Percentiles rank a stretch among this genome's conserved stretches.
These are phyloP conservation scores for Megaustenia siamemsis DNA, from an alignment of 2,888 invertebrate genomes.

Conservation along the genomic window DNA sequence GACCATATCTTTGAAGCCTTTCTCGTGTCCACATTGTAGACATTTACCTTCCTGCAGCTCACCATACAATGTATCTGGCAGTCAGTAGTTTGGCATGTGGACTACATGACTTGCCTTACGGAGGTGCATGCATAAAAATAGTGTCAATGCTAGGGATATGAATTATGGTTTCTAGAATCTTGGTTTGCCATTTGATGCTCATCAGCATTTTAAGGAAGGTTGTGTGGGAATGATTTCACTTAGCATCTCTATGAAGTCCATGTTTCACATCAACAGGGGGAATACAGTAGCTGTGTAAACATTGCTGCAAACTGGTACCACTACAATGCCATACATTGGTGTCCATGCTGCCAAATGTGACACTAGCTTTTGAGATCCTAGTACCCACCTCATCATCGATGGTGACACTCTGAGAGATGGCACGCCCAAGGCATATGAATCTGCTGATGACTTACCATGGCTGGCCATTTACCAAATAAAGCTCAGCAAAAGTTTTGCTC, in stretches of 20 bases:
- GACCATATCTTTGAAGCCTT: no score
- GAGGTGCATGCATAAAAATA: no score
- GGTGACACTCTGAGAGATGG: slow-evolving; percentile 2
- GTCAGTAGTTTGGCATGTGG: no score
- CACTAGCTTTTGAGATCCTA: slow-evolving; percentile 34
- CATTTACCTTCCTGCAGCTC: no score
- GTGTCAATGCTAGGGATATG: no score
- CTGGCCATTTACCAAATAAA: no score
- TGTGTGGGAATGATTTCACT: slow-evolving; percentile 38
- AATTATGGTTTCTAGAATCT: no score
- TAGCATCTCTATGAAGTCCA: slow-evolving; percentile 26
- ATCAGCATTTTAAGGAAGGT: slow-evolving; percentile 14
- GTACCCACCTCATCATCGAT: slow-evolving; percentile 20
- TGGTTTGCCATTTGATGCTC: slow-evolving; percentile 11
- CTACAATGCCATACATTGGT: background rate
- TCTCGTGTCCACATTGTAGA: no score
- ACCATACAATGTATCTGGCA: no score
- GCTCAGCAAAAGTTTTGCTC: no score
- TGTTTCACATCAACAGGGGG: slow-evolving; percentile 15
- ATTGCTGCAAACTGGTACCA: background rate
- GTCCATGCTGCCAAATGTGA: slow-evolving; percentile 26
- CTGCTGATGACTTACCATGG: no score
- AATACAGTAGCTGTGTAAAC: background rate
- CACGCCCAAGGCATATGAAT: slow-evolving; percentile 25
- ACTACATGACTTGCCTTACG: no score